Evolutionary conservation across 2,797 vertebrate genomes (phyloP), one percentile per base, ranked within the genome.

Genomic region (Carapus acus): DNA sequence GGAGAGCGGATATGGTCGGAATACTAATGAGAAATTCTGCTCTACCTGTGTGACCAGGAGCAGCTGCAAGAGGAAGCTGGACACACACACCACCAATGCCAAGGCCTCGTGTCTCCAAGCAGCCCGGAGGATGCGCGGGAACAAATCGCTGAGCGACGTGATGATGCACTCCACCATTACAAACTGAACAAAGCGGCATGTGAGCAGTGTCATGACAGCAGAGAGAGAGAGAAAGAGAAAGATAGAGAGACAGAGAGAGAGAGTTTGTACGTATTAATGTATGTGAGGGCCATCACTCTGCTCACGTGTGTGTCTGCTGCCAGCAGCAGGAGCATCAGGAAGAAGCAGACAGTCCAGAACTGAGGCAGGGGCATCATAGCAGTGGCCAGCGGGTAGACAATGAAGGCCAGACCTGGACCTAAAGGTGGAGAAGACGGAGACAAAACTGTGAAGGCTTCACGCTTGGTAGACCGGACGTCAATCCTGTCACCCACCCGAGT

Each of bases 301-400:
- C 20, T 43, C 41, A 93, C 91, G 79, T 93, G 88, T 51, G 90
- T 90, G 71, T 94, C 92, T 44, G 93, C 67, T 23, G 83, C 85
- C 44, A 84, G 55, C 0, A 86, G 41, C 43, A 86, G 34, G 16
- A 86, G 68, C 80, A 86, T 86, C 37, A 83, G 61, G 64, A 86
- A 85, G 45, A 86, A 85, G 43, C 75, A 82, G 21, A 57, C 33
- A 1, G 50, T 75, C 85, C 83, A 85, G 6, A 87, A 44, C 46
- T 83, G 77, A 31, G 83, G 78, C 0, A 78, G 15, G 23, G 82
- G 81, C 67, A 84, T 85, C 74, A 82, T 54, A 16, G 81, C 77
- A 44, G 79, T 68, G 3, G 83, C 83, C 68, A 84, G 81, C 56
- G 86, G 85, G 54, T 83, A 86, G 17, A 63, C 64, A 12, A 82